Evolutionary conservation across 2,888 invertebrate genomes (phyloP), one percentile per base, ranked within the genome.

Genomic region (Apodemia mormo): DNA sequence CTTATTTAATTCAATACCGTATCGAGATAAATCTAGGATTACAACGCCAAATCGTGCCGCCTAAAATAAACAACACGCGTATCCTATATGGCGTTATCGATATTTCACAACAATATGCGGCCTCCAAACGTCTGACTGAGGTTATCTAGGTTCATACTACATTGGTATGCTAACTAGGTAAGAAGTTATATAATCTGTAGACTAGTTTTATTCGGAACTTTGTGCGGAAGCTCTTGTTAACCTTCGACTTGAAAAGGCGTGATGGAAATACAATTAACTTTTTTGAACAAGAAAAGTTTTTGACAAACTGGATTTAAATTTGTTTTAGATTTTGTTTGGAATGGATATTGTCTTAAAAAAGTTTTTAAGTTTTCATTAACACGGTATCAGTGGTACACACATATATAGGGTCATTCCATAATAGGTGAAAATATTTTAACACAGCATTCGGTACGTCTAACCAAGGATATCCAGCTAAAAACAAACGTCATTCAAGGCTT

Each of bases 91-190:
- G 73, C 70, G 67, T 79, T 85, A 85, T 86, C 83, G 76, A 70
- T 74, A 76, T 85, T 82, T 79, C 82, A 82, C 80, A 83, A 22
- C 22, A 22, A 77, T 76, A 77, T 77, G 78, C 76, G 85, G 79
- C 85, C 86, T 84, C 81, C 78, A 80, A 77, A 75, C 56, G 56
- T 9, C 56, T 58, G 29, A 12, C 71, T 74, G 74, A 77, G 89
- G 89, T 89, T 90, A 90, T 90, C 89, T 76, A 74, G 71, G 82
- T 80, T 84, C 82, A 80, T 76, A 80, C 79, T 78, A 70, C 65
- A 70, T 29, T 58, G 56, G 56, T 72, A 45, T 70, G 56, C 58
- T 37, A 65, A 58, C 43, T 70, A 66, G 22, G 67, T 61, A 61
- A 58, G n/a, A 29, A 10, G 29, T 58, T 1, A 9, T 2, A 22